Percentiles rank a stretch among this genome's conserved stretches.
These are phyloP conservation scores for Barypeithes pellucidus DNA, from an alignment of 2,888 invertebrate species.

Conservation along the genomic window DNA sequence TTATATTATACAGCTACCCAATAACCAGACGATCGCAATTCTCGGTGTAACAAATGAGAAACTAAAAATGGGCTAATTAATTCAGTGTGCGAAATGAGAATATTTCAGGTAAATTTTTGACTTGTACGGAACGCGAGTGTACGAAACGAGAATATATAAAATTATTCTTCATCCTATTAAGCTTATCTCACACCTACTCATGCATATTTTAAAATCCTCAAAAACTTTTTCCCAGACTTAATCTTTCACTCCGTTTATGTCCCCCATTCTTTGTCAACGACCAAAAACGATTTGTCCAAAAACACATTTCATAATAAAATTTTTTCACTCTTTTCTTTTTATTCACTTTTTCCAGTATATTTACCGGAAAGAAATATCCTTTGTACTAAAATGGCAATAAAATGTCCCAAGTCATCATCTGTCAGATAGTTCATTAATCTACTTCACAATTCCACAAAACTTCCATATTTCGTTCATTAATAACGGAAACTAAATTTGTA, in stretches of 20 bases:
- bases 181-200: not conserved
- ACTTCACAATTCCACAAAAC: conserved; percentile 27
- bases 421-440: conserved; percentile 26
- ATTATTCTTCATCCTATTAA: not conserved
- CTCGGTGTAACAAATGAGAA: too few relatives aligned
- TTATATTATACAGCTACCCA: too few relatives aligned
- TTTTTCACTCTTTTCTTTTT: conserved; percentile 16
- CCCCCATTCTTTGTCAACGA: conserved; percentile 12
- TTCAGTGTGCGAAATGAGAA: too few relatives aligned
- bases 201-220: conserved; percentile 6
- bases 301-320: conserved; percentile 20
- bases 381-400: conserved; percentile 26
- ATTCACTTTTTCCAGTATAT: conserved; percentile 28
- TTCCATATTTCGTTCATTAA: conserved; percentile 28
- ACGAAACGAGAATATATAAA: too few relatives aligned
- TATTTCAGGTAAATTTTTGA: too few relatives aligned
- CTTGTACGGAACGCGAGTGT: too few relatives aligned
- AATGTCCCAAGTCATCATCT: conserved; percentile 27
- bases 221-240: not conserved
- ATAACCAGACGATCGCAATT: too few relatives aligned
- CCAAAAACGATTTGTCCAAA: conserved; percentile 20
- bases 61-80: too few relatives aligned
- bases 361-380: conserved; percentile 21
- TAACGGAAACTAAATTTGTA: conserved; percentile 29
- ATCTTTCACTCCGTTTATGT: conserved; percentile 9